Evolutionary conservation across 2,888 invertebrate genomes (phyloP).

Genomic region (Anodontia alba): DNA sequence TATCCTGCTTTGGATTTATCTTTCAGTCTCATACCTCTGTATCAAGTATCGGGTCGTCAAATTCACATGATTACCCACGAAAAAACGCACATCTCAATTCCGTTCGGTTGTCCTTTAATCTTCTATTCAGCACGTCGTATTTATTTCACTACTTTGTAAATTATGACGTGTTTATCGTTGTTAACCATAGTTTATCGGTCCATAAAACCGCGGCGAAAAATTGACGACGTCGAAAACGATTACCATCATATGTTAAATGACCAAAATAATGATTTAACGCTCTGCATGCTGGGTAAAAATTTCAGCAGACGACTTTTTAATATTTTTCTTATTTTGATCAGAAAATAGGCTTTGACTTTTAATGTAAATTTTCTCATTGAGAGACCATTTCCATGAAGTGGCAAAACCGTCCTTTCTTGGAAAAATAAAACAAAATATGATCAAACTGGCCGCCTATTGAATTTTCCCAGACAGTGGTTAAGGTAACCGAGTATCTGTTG

Average conservation of each 20-base stretch:
- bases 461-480: too few relatives aligned
- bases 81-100: background rate
- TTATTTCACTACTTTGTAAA: background rate
- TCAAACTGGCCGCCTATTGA: too few relatives aligned
- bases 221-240: background rate
- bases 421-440: too few relatives aligned
- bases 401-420: too few relatives aligned
- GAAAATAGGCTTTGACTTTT: too few relatives aligned
- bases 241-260: conserved; percentile 10
- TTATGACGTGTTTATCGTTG: background rate
- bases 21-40: background rate
- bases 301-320: too few relatives aligned
- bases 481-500: background rate
- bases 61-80: background rate
- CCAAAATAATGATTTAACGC: background rate
- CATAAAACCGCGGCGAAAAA: background rate
- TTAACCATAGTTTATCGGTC: background rate
- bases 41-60: background rate
- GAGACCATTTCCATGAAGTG: too few relatives aligned
- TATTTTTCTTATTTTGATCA: too few relatives aligned
- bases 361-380: too few relatives aligned
- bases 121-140: background rate
- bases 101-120: background rate
- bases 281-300: too few relatives aligned
- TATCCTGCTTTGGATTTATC: too few relatives aligned